Evolutionary conservation across 2,797 vertebrate genomes (phyloP), one percentile per base, ranked within the genome.

Genomic region (Euthynnus affinis): DNA sequence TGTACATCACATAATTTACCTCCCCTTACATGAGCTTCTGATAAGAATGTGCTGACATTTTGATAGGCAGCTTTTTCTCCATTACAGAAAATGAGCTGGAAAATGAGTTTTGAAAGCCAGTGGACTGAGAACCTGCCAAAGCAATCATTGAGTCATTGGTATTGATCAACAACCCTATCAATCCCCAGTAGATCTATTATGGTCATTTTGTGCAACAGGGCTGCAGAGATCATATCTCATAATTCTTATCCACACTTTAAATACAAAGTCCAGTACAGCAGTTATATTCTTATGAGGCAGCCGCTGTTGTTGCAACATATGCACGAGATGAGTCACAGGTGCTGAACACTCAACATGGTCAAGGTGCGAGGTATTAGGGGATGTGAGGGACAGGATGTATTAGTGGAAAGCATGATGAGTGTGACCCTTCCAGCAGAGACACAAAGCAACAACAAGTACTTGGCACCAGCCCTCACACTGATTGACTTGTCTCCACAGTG

Each of bases 401-500:
- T 72, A 78, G 82, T 34, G 63, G 57, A 34, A 69, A 74, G 74
- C 83, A 57, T 79, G 80, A 91, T 81, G 81, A 89, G 77, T 76
- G 76, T 83, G 90, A 89, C 85, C 81, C 82, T 78, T 84, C 85
- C 83, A 87, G 85, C 89, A 68, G 81, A 79, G 82, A 86, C 78
- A 88, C 76, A 74, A 80, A 86, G 75, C 44, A 51, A 86, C 88
- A 90, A 82, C 87, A 80, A 86, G 85, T 53, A 81, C 81, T 90
- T 92, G 93, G 90, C 92, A 90, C n/a, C 49, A 25, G 79, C 67
- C 46, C 76, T 59, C 55, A 3, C 81, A 9, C 85, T 90, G 91
- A 92, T 87, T 87, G 91, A 92, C 90, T 91, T n/a, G 77, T 91
- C 90, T 87, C 83, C 79, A 77, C 86, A 64, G 81, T 49, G 71